These are phyloP conservation scores for Ciconia nigra DNA, from an alignment of 2,797 vertebrate genomes.

Conservation along the genomic window DNA sequence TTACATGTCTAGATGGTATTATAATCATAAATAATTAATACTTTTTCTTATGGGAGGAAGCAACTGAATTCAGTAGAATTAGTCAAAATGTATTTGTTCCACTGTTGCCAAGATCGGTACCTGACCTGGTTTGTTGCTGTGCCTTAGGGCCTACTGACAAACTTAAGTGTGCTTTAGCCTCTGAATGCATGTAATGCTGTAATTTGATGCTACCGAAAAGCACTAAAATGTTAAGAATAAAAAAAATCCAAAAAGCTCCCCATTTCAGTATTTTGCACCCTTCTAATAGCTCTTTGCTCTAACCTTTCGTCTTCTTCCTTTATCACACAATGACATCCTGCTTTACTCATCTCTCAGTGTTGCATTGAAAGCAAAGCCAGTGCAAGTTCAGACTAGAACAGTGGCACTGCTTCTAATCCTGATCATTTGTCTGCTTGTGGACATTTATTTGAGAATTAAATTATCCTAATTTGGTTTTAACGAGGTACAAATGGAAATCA, in stretches of 20 bases:
- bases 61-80: not conserved
- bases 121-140: not conserved
- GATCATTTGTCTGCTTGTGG: not conserved
- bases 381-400: not conserved
- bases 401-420: not conserved
- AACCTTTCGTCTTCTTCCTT: not conserved
- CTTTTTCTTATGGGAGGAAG: not conserved
- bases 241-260: not conserved
- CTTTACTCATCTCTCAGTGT: not conserved
- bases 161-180: not conserved
- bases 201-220: not conserved
- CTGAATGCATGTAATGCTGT: not conserved
- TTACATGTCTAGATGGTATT: not conserved
- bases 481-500: not conserved
- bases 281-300: not conserved
- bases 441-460: not conserved
- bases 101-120: not conserved
- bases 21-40: not conserved
- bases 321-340: not conserved
- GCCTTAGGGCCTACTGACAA: not conserved
- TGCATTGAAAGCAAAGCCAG: not conserved
- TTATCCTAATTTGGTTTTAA: not conserved
- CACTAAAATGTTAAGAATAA: not conserved
- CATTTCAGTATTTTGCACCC: not conserved
- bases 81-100: not conserved